phyloP scores from a whole-genome alignment of 2,888 invertebrate species.

The Hydropsyche betteni region DNA sequence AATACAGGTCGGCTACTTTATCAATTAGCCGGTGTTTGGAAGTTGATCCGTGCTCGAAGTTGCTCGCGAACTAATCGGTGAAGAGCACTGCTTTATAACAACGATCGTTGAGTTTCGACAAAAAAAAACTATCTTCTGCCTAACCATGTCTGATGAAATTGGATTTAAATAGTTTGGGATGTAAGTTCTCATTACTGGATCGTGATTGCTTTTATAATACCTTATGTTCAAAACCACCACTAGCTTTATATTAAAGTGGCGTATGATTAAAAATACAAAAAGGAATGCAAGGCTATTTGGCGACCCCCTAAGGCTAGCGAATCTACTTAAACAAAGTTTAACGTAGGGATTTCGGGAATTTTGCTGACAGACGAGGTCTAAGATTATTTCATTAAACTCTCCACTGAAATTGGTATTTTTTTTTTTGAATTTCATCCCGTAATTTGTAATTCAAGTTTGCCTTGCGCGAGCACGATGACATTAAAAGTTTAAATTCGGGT shows the following conservation, averaged over 20 bases:
- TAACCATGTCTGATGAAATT: too few species aligned
- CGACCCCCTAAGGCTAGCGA: conserved; percentile 3
- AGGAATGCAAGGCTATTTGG: background rate
- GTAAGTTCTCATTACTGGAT: too few species aligned
- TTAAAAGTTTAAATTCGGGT: conserved; percentile 27
- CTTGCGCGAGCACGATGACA: conserved; percentile 19
- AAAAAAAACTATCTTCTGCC: too few species aligned
- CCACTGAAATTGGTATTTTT: conserved; percentile 21
- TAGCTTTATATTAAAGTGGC: background rate
- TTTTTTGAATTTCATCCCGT: conserved; percentile 26
- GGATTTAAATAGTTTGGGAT: too few species aligned
- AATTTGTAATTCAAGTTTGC: conserved; percentile 29
- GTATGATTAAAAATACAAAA: background rate
- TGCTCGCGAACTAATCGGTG: conserved; percentile 40
- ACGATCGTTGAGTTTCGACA: too few species aligned
- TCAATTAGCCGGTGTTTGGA: conserved; percentile 33
- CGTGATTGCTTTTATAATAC: too few species aligned
- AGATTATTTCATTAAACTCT: conserved; percentile 32
- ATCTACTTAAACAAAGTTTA: conserved; percentile 27
- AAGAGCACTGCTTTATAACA: too few species aligned
- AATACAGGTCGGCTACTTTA: conserved; percentile 23
- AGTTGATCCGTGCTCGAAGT: conserved; percentile 36
- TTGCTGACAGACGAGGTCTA: conserved; percentile 18
- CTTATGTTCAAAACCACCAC: background rate
- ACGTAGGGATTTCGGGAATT: conserved; percentile 17